Base-by-base conservation (phyloP, 2,113 vertebrate species). In the Thalassarche chlororhynchos region DNA sequence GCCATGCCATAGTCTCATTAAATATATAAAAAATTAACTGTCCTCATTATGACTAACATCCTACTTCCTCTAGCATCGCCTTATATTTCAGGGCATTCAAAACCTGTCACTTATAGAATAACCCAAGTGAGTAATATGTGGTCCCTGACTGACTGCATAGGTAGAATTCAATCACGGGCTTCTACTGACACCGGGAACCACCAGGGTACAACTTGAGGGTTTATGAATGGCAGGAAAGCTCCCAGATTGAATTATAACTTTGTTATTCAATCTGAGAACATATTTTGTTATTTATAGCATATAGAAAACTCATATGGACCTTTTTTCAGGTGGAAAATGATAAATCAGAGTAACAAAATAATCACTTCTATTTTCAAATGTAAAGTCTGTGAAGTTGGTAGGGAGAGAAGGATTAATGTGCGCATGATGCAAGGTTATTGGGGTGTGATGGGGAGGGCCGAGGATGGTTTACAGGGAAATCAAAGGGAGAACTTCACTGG, bases 401-500 rank as follows among this genome's bases (percentile, higher is more conserved):
- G 28, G 51, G 81, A 97, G 81, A 96, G 77, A 90, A 97, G 93
- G 88, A 97, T 97, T 97, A 96, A 97, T 85, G 81, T 94, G 72
- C 52, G 47, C 49, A 65, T 90, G 90, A 97, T 51, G 54, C 84
- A 91, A 62, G 79, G 85, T 91, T 97, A 92, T 95, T 94, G 90
- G 95, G 90, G 83, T 97, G 94, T 94, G 95, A 98, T 84, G 79
- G 71, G 74, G 62, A 97, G 75, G 82, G 79, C 77, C 4, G 1
- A 93, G 80, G 69, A 65, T 80, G 71, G 86, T 95, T 98, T 97
- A 96, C 7, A 18, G 71, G 84, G 83, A 98, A 98, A 96, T 97
- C 95, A 97, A 97, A 97, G 87, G 74, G 87, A 97, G 93, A 96
- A 95, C 95, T 97, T 98, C 92, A 96, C 78, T 97, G 97, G 94